Evolutionary conservation across 1,140 invertebrate genomes (phyloP), one percentile per base, ranked within the genome.

Genomic region (Drosophila ficusphila): DNA sequence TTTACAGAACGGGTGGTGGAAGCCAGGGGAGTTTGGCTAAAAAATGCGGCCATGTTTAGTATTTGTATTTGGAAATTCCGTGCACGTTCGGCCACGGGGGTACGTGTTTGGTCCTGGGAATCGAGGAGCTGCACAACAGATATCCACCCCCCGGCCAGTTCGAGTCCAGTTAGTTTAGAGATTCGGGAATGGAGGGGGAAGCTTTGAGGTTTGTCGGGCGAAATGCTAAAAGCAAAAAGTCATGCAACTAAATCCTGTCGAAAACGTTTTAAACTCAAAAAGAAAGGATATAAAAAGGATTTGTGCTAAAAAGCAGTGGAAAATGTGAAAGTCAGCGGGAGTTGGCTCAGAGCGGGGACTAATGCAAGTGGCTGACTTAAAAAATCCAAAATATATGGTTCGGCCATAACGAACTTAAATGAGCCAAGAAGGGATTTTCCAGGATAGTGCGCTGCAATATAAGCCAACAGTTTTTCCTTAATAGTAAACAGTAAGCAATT

Each of bases 141-240:
- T 69, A 76, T 48, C 53, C 69, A 51, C 31, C 69, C 48, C 62
- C 47, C 54, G 57, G 62, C 38, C 44, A 78, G 69, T 52, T 48
- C 11, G 18, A 75, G 57, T 61, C 34, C 52, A 65, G 46, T 16
- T 48, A 25, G 58, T 27, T 27, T 19, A 21, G 31, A 25, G n/a
- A 27, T 27, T 18, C 19, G 7, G 16, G 11, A 9, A 14, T 14
- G 3, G 21, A 2, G 23, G 18, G 11, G 18, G 31, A 5, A 38
- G 25, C 12, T 54, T 42, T 49, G 68, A 79, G 68, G 78, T 79
- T 79, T 62, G 60, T 56, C 77, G 39, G 57, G 44, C 49, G 65
- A 85, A 81, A 86, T 88, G 82, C 57, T 88, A 82, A 86, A 82
- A 86, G 81, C 81, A 82, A 86, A 86, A 88, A 88, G 82, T 82